Evolutionary conservation across 2,888 invertebrate species (phyloP).

Genomic region (Diaperis boleti): DNA sequence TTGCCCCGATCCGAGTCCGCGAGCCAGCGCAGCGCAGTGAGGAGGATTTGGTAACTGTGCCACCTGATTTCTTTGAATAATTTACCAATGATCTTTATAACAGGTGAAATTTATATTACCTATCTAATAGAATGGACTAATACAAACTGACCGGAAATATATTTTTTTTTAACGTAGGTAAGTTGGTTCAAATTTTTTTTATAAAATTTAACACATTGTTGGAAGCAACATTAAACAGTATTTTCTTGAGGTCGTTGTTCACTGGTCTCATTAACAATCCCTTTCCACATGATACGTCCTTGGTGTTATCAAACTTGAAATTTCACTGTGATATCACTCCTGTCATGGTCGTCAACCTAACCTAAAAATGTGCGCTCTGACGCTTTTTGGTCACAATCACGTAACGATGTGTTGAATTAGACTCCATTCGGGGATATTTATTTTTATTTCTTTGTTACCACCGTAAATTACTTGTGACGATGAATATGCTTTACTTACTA

Average conservation of each 20-base stretch:
- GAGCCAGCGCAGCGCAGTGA: no score
- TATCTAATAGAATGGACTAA: no score
- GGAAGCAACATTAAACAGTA: no score
- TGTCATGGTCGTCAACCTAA: slow-evolving; percentile 18
- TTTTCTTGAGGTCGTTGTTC: no score
- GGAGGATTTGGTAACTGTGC: no score
- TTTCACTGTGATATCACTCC: slow-evolving; percentile 2
- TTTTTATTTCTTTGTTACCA: neutral
- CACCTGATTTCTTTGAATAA: no score
- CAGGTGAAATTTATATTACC: no score
- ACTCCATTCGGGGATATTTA: neutral
- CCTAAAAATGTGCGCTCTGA: slow-evolving; percentile 18
- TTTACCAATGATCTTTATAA: no score
- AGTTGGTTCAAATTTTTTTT: no score
- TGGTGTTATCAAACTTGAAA: neutral
- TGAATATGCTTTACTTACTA: slow-evolving; percentile 50
- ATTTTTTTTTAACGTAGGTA: no score
- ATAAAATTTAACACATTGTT: no score
- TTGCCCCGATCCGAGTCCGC: neutral
- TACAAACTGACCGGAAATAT: no score
- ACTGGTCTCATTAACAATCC: neutral
- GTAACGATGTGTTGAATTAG: slow-evolving; percentile 6
- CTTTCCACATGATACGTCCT: neutral
- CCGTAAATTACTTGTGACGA: slow-evolving; percentile 32
- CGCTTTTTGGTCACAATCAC: neutral